Conservation (phyloP, 2,888 invertebrate genomes). For the Oxytorus armatus region DNA sequence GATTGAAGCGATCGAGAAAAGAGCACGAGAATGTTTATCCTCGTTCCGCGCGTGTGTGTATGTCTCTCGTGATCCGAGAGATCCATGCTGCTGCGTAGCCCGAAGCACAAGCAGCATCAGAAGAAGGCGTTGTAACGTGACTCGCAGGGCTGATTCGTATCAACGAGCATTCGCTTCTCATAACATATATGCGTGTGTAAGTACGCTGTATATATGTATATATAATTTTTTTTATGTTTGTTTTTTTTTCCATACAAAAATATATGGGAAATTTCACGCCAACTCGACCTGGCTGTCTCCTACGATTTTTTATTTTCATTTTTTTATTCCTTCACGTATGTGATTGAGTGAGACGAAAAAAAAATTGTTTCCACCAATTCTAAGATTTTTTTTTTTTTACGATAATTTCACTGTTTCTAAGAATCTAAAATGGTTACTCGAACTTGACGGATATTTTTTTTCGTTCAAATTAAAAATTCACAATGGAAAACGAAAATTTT, state of each 20-base stretch:
- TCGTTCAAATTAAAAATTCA: too few species aligned
- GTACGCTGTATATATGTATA: not conserved
- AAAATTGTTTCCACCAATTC: too few species aligned
- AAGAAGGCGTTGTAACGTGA: constrained; percentile 67
- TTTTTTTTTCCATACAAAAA: not conserved
- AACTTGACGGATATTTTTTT: too few species aligned
- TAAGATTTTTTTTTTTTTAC: too few species aligned
- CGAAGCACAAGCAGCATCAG: constrained; percentile 49
- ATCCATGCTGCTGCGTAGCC: constrained; percentile 48
- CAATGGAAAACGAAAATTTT: too few species aligned
- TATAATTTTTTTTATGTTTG: too few species aligned
- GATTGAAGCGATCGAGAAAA: too few species aligned
- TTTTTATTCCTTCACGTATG: not conserved
- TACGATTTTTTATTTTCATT: not conserved
- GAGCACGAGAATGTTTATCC: not conserved
- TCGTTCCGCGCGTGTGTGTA: not conserved
- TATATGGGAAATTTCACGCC: not conserved
- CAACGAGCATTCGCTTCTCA: constrained; percentile 59
- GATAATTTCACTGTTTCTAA: too few species aligned
- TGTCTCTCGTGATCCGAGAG: constrained; percentile 41
- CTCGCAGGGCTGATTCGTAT: constrained; percentile 68
- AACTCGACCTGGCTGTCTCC: too few species aligned
- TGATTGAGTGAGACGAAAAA: too few species aligned
- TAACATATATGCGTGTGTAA: not conserved
- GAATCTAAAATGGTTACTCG: too few species aligned